Evolutionary conservation across 2,113 vertebrate genomes (phyloP).

Genomic region (Neotragus moschatus): DNA sequence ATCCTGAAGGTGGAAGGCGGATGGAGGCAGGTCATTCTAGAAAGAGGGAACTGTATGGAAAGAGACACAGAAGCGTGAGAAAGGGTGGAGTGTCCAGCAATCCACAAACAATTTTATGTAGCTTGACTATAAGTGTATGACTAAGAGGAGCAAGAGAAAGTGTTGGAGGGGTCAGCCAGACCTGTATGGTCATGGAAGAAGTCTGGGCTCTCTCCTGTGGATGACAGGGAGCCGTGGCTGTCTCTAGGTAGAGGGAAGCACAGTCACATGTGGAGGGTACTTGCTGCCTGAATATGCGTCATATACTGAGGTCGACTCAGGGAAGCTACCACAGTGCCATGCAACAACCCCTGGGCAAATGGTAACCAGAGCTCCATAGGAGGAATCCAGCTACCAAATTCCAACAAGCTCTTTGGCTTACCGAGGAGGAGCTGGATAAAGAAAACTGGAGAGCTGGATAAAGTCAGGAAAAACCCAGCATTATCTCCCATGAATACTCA

Average conservation of each 20-base stretch:
- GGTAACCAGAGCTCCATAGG: background rate
- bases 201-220: background rate
- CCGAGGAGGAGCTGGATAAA: background rate
- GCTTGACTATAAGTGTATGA: background rate
- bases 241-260: background rate
- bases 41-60: background rate
- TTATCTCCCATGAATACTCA: background rate
- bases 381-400: background rate
- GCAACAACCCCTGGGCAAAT: background rate
- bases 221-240: background rate
- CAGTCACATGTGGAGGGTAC: background rate
- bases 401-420: background rate
- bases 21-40: background rate
- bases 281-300: background rate
- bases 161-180: background rate
- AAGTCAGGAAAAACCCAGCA: background rate
- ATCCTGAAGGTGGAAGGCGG: background rate
- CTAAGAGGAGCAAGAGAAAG: background rate
- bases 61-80: background rate
- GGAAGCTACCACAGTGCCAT: background rate
- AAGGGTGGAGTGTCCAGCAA: background rate
- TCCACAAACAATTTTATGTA: background rate
- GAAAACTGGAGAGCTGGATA: background rate
- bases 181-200: background rate
- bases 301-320: background rate